phyloP scores from a whole-genome alignment of 2,888 invertebrate species.

The Imbricaverruca yamaguchii region DNA sequence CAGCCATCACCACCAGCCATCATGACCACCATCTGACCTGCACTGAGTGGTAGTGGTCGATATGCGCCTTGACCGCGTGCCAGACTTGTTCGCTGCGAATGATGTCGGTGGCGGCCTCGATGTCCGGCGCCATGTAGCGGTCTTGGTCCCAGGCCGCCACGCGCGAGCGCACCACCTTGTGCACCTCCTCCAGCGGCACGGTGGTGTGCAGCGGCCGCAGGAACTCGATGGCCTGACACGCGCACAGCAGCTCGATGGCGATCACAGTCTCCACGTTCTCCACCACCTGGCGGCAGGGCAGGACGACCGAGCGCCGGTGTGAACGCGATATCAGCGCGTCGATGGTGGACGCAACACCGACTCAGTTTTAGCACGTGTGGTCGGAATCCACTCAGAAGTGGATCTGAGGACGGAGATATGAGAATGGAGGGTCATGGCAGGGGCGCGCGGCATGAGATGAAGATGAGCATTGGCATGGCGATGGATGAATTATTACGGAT shows the following conservation, averaged over 20 bases:
- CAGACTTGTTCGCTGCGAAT: slow-evolving; percentile 48
- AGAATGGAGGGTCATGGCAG: no score
- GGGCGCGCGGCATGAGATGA: no score
- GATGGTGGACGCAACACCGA: no score
- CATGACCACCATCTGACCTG: slow-evolving; percentile 36
- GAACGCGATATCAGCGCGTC: no score
- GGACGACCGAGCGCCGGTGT: not conserved
- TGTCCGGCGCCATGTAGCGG: slow-evolving; percentile 57
- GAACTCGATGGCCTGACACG: slow-evolving; percentile 61
- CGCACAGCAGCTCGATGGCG: slow-evolving; percentile 56
- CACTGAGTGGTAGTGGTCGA: slow-evolving; percentile 44
- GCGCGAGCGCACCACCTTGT: slow-evolving; percentile 50
- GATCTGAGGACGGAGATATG: no score
- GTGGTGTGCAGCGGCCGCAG: slow-evolving; percentile 55
- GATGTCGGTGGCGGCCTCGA: slow-evolving; percentile 51
- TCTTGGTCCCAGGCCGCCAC: slow-evolving; percentile 53
- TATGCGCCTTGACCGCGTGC: slow-evolving; percentile 47
- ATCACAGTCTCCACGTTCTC: slow-evolving; percentile 52
- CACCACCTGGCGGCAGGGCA: slow-evolving; percentile 40
- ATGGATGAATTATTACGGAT: no score
- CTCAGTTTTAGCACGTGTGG: no score
- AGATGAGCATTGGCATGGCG: no score
- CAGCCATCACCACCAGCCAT: no score
- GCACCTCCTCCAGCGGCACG: slow-evolving; percentile 55
- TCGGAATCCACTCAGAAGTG: no score